phyloP scores from a whole-genome alignment of 2,797 vertebrate species.

The Takifugu ocellatus region DNA sequence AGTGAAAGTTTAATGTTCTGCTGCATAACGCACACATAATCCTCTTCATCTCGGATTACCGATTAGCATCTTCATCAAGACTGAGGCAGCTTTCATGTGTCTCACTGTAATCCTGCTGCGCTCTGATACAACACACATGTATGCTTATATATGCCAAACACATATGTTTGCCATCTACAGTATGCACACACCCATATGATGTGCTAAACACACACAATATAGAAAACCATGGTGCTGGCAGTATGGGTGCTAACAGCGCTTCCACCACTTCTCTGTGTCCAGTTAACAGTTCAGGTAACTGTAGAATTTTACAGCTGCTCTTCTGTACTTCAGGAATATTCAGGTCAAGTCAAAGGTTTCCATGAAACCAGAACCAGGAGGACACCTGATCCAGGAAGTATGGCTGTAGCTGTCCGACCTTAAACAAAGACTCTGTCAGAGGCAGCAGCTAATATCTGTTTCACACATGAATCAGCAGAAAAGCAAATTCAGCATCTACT shows the following conservation, averaged over 20 bases:
- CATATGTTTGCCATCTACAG: too few species aligned
- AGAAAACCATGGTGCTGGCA: too few species aligned
- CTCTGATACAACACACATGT: slow-evolving; percentile 1
- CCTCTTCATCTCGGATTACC: slow-evolving; percentile 43
- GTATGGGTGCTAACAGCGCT: neutral
- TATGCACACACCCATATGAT: too few species aligned
- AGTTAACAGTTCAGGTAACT: too few species aligned
- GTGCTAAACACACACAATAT: neutral
- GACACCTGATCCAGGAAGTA: slow-evolving; percentile 28
- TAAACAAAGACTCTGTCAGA: too few species aligned
- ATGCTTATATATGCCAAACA: neutral
- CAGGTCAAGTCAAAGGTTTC: slow-evolving; percentile 27
- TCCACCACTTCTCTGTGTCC: too few species aligned
- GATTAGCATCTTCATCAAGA: slow-evolving; percentile 41
- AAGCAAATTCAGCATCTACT: too few species aligned
- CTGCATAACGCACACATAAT: slow-evolving; percentile 41
- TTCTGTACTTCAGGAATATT: slow-evolving; percentile 15
- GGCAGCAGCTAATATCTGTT: too few species aligned
- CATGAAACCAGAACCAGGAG: slow-evolving; percentile 32
- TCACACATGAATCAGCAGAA: too few species aligned
- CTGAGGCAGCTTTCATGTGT: slow-evolving; percentile 25
- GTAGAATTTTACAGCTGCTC: slow-evolving; percentile 1
- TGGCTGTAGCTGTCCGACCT: too few species aligned
- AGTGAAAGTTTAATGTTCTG: slow-evolving; percentile 11
- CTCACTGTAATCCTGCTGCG: slow-evolving; percentile 42